Evolutionary conservation across 2,797 vertebrate species (phyloP).

Genomic region (Spinus pinus): DNA sequence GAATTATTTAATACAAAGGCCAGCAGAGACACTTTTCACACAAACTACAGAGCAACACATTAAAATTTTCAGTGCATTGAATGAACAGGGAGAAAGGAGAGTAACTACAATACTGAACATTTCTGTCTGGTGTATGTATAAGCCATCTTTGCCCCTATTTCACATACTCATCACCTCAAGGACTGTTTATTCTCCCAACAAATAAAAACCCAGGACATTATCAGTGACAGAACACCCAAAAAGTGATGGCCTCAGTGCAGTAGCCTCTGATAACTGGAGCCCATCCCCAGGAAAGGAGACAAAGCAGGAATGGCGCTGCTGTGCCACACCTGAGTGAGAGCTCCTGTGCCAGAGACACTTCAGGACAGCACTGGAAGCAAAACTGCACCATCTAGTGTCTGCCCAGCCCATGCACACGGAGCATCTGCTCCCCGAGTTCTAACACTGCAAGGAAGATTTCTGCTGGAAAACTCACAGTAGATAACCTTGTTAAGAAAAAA

Average conservation of each 20-base stretch:
- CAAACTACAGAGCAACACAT: not conserved
- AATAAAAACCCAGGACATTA: not conserved
- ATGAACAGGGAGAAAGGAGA: not conserved
- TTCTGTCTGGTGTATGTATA: not conserved
- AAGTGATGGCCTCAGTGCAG: not conserved
- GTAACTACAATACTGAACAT: not conserved
- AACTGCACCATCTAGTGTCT: slow-evolving; percentile 64
- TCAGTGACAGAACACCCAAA: not conserved
- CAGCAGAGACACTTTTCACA: not conserved
- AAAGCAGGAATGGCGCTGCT: not conserved
- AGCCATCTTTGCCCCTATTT: not conserved
- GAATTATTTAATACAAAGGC: not conserved
- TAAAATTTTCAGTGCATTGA: not conserved
- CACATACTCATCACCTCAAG: not conserved
- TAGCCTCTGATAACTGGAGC: not conserved
- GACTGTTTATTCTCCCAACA: not conserved
- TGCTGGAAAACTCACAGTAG: not conserved
- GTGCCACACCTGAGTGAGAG: not conserved
- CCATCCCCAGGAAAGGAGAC: not conserved
- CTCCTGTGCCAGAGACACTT: not conserved
- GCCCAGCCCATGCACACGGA: accelerated
- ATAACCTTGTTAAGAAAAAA: not conserved
- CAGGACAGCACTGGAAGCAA: not conserved
- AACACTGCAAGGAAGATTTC: accelerated
- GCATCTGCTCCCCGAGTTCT: not conserved